phyloP scores from a whole-genome alignment of 92 coral and sea anemone genomes.

The Palythoa heliodiscus region DNA sequence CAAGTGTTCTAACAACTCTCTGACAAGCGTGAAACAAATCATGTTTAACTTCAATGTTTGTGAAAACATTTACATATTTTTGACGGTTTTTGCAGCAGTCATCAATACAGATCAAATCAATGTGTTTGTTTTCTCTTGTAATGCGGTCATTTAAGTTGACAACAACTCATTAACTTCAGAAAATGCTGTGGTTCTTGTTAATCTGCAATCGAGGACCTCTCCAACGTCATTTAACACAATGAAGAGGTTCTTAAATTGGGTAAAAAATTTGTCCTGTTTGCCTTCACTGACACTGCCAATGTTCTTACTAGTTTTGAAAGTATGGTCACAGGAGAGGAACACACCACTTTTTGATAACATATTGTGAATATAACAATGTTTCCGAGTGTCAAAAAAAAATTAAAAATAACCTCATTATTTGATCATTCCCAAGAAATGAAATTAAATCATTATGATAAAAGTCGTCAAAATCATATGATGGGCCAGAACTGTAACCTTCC shows the following conservation, averaged over 20 bases:
- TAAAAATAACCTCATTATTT: constrained; percentile 39
- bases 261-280: constrained; percentile 36
- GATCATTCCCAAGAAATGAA: constrained; percentile 58
- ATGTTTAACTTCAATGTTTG: constrained; percentile 49
- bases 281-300: constrained; percentile 42
- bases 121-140: not conserved
- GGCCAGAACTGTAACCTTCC: not conserved
- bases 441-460: constrained; percentile 38
- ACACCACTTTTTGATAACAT: constrained; percentile 21
- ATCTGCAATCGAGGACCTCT: constrained; percentile 45
- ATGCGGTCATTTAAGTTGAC: constrained; percentile 5
- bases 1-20: constrained; percentile 34
- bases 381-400: constrained; percentile 8
- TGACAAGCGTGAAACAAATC: constrained; percentile 69
- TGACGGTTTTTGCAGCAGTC: constrained; percentile 62
- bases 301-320: constrained; percentile 47
- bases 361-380: not conserved
- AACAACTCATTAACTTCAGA: constrained; percentile 36
- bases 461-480: constrained; percentile 7
- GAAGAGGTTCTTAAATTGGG: constrained; percentile 42
- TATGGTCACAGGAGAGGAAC: constrained; percentile 49
- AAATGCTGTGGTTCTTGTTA: constrained; percentile 55
- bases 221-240: constrained; percentile 44
- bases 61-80: constrained; percentile 49
- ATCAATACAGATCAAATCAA: constrained; percentile 50